Evolutionary conservation across 2,113 vertebrate genomes (phyloP).

Genomic region (Vanacampus margaritifer): DNA sequence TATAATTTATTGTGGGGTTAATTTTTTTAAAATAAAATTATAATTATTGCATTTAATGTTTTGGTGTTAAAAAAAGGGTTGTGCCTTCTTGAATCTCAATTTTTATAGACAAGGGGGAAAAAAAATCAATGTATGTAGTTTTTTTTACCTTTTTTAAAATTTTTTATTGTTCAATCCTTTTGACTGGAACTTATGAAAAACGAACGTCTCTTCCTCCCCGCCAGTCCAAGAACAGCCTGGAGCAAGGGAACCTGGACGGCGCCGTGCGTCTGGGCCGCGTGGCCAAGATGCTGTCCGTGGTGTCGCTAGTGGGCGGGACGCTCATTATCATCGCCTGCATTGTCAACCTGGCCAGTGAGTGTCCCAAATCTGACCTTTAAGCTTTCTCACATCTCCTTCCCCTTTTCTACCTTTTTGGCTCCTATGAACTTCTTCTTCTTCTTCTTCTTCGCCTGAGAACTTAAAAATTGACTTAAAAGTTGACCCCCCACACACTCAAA

Average conservation of each 20-base stretch:
- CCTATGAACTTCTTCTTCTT: constrained; percentile 9
- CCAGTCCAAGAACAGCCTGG: constrained; percentile 87
- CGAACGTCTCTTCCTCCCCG: constrained; percentile 3
- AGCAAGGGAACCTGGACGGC: constrained; percentile 88
- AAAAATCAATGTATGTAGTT: too few relatives aligned
- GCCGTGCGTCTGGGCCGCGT: constrained; percentile 86
- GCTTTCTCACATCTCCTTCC: constrained; percentile 11
- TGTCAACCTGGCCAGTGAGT: constrained; percentile 86
- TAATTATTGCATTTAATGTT: too few relatives aligned
- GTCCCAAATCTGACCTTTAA: constrained; percentile 65
- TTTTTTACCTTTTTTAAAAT: too few relatives aligned
- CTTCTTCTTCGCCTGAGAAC: not conserved
- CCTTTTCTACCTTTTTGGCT: not conserved
- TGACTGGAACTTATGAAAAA: too few relatives aligned
- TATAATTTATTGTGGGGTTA: too few relatives aligned
- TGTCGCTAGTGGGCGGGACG: constrained; percentile 83
- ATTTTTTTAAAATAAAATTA: too few relatives aligned
- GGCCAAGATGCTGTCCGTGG: constrained; percentile 85
- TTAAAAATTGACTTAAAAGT: not conserved
- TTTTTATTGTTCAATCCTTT: too few relatives aligned
- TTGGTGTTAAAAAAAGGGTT: too few relatives aligned
- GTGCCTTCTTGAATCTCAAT: too few relatives aligned
- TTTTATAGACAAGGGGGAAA: too few relatives aligned
- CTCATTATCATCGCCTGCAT: constrained; percentile 86
- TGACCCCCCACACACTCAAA: not conserved